A percentile compares a stretch with the other conserved stretches of the same genome.
phyloP scores from a whole-genome alignment of 1,140 invertebrate species.

The Helicoverpa zea region DNA sequence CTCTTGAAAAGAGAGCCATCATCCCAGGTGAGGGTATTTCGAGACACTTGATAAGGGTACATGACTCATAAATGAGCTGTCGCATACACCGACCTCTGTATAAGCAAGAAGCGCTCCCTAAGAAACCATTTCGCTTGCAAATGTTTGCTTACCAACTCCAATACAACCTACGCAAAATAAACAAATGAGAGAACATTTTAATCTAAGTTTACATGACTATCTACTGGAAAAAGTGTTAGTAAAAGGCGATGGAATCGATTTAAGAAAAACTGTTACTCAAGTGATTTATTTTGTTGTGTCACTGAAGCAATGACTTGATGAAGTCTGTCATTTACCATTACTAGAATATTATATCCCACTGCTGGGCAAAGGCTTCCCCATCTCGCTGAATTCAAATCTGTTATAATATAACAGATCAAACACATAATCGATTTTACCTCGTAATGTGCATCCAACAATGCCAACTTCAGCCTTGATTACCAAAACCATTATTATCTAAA shows the following conservation, averaged over 20 bases:
- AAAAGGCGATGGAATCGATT: too few species aligned
- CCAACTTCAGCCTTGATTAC: too few species aligned
- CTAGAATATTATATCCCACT: too few species aligned
- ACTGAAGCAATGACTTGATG: too few species aligned
- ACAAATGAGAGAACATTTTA: conserved; percentile 1
- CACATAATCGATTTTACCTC: too few species aligned
- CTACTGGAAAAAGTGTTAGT: too few species aligned
- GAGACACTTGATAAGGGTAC: conserved; percentile 23
- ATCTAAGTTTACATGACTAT: not conserved
- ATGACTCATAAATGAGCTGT: conserved; percentile 40
- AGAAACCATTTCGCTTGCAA: conserved; percentile 40
- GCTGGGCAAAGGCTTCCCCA: not conserved
- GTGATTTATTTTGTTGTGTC: too few species aligned
- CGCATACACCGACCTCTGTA: conserved; percentile 15
- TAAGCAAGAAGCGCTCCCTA: not conserved
- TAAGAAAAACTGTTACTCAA: too few species aligned
- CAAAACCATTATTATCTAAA: too few species aligned
- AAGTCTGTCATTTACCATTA: too few species aligned
- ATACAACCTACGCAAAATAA: conserved; percentile 3
- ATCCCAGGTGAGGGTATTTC: conserved; percentile 4
- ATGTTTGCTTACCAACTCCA: conserved; percentile 13
- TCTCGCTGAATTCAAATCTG: not conserved
- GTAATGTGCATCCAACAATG: too few species aligned
- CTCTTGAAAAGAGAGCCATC: not conserved
- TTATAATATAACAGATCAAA: too few species aligned